phyloP scores from a whole-genome alignment of 1,140 invertebrate species.

The Hesperophylax magnus region DNA sequence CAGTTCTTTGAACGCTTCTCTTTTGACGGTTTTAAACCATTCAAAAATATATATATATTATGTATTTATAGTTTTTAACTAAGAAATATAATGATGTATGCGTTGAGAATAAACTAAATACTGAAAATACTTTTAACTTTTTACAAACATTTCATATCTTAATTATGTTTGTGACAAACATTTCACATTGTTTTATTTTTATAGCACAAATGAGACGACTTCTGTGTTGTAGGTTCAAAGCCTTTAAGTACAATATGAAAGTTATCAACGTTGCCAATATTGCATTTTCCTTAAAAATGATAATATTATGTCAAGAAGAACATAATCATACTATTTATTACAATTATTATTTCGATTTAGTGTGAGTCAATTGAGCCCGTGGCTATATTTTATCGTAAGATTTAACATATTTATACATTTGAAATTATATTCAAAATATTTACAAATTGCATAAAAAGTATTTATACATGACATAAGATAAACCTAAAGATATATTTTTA shows the following conservation, averaged over 20 bases:
- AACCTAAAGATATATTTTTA: constrained; percentile 55
- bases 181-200: constrained; percentile 35
- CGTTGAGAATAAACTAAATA: neutral
- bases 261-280: constrained; percentile 44
- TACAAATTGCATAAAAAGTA: constrained; percentile 55
- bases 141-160: constrained; percentile 22
- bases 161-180: constrained; percentile 18
- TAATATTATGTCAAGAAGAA: neutral
- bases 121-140: neutral
- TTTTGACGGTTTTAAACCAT: neutral
- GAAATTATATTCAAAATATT: constrained; percentile 52
- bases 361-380: constrained; percentile 50
- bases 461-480: constrained; percentile 52
- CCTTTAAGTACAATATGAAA: constrained; percentile 48
- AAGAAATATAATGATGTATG: neutral
- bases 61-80: constrained; percentile 12
- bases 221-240: constrained; percentile 32
- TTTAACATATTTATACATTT: constrained; percentile 44
- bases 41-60: constrained; percentile 7
- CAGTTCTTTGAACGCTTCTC: constrained; percentile 21
- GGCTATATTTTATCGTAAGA: constrained; percentile 51
- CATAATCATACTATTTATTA: neutral
- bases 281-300: neutral
- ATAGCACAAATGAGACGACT: constrained; percentile 36
- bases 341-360: neutral